Percentiles rank a stretch among this genome's conserved stretches.
Evolutionary conservation across 2,113 vertebrate species (phyloP).

Genomic region (Myrmecophaga tridactyla): DNA sequence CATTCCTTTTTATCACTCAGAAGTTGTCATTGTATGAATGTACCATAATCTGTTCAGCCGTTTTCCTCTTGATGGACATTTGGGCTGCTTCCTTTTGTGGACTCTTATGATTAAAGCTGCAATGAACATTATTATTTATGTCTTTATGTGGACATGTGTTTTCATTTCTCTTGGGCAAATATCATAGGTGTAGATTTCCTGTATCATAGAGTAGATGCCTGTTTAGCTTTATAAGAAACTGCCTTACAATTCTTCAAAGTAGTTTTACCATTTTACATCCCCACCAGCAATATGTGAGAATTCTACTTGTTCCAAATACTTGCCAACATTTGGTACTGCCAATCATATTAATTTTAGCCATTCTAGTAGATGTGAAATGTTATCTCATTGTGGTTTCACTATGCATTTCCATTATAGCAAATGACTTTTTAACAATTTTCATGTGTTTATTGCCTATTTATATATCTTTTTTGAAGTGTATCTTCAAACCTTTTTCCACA

Average conservation of each 20-base stretch:
- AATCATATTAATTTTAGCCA: neutral
- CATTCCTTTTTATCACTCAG: neutral
- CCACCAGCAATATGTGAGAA: neutral
- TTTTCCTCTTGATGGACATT: neutral
- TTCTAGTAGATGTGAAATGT: neutral
- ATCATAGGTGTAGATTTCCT: neutral
- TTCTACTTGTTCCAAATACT: neutral
- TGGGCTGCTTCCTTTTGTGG: neutral
- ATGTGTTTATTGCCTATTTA: neutral
- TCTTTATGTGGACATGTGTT: neutral
- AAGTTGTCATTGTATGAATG: neutral
- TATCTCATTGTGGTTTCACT: neutral
- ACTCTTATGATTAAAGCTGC: neutral
- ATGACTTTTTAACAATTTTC: neutral
- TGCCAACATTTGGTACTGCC: neutral
- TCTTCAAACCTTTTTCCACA: neutral
- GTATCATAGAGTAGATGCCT: neutral
- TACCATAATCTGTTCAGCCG: neutral
- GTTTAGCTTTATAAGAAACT: neutral
- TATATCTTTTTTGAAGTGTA: neutral
- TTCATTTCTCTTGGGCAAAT: neutral
- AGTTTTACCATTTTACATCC: neutral
- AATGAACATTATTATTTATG: neutral
- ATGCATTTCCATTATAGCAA: neutral
- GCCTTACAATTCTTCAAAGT: neutral